Conservation (phyloP, 1,140 invertebrate species). For the Ceratina japonica region DNA sequence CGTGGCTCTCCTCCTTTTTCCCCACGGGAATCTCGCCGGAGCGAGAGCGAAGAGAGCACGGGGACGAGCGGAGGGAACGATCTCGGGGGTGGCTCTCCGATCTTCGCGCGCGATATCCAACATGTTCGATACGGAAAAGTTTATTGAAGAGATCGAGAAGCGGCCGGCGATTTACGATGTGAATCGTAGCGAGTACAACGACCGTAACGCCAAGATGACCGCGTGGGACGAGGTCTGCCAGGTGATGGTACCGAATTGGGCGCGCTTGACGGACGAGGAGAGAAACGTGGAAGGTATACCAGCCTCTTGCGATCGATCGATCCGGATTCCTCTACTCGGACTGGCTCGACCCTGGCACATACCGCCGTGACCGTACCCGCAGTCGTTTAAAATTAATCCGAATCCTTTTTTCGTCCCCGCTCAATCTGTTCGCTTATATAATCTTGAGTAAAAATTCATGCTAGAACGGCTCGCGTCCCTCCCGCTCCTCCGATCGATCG, state of each 20-base stretch:
- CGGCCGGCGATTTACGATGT: conserved; percentile 74
- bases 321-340: conserved; percentile 53
- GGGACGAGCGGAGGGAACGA: not conserved
- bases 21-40: not conserved
- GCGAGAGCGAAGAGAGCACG: not conserved
- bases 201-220: conserved; percentile 71
- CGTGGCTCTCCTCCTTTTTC: too few relatives aligned
- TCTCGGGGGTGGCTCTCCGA: not conserved
- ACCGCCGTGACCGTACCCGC: conserved; percentile 4
- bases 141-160: conserved; percentile 74
- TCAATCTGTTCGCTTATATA: conserved; percentile 2
- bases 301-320: conserved; percentile 58
- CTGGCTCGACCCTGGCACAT: conserved; percentile 30
- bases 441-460: not conserved
- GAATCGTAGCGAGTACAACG: conserved; percentile 72
- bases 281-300: conserved; percentile 73
- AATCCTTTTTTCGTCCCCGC: not conserved
- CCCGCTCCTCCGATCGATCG: not conserved
- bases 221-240: conserved; percentile 75
- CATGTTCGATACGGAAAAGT: conserved; percentile 74
- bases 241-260: conserved; percentile 73
- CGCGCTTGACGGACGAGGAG: conserved; percentile 68
- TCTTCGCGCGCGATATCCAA: not conserved
- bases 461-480: not conserved
- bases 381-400: conserved; percentile 29